Base-by-base conservation (phyloP, 1,140 invertebrate genomes). In the Carcinoscorpius rotundicauda region DNA sequence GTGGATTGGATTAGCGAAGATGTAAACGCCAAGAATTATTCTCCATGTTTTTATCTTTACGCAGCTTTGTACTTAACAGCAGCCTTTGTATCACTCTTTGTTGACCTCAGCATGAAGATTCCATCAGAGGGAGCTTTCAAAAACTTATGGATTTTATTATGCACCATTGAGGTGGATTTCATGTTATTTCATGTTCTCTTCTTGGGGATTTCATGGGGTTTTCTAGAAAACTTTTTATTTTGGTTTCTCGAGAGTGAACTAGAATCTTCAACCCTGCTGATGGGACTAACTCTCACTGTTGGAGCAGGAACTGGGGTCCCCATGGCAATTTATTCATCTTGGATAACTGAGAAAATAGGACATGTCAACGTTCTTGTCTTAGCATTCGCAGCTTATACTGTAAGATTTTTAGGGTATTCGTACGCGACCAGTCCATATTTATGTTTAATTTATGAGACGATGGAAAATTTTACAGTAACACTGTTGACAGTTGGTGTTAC, bases 301-400 rank as follows among this genome's bases (percentile, higher is more conserved):
- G 64, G 64, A 50, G 57, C 51, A 51, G 64, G 64, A 10, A 61
- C 59, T 11, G 60, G 64, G 5, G 11, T 65, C 10, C 53, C 60
- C 6, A 65, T 65, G 64, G 59, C 64, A 48, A 52, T 65, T 51
- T 48, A 61, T 11, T 51, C 84, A 84, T 49, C 87, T 91, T 69
- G 87, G 91, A 60, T 81, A 84, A 51, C 64, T 4, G 51, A 29
- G 5, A 83, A 81, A 70, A 76, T 91, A 62, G 89, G 89, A 3
- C 87, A 90, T 71, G 86, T 87, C 4, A 88, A 89, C 75, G 85
- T 89, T n/a, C 79, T 90, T 3, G 89, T 90, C 69, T 80, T 82
- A 53, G 86, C 86, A 11, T 87, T 91, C 71, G 84, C 84, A 5
- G 82, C 87, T 68, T 91, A 88, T 75, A 86, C 88, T 55, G 76